A percentile compares a stretch with the other conserved stretches of the same genome.
Conservation (phyloP, 2,113 vertebrate species). For the Pluvialis apricaria region DNA sequence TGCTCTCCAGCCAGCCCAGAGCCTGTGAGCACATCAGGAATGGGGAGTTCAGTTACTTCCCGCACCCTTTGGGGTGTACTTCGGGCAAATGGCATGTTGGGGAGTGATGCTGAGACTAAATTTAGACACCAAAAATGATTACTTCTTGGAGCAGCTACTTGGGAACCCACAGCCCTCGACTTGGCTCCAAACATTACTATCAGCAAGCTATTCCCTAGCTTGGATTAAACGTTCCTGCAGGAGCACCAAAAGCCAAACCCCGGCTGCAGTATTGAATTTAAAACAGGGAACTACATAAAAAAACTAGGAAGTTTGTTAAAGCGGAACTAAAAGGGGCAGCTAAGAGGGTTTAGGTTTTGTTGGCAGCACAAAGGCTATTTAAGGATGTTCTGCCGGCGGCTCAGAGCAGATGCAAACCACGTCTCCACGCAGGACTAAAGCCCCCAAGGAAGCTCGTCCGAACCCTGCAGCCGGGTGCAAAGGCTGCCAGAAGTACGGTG, state of each 20-base stretch:
- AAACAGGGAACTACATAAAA: slow-evolving; percentile 4
- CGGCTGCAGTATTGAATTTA: not conserved
- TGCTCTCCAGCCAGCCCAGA: not conserved
- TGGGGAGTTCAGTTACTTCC: not conserved
- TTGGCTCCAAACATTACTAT: not conserved
- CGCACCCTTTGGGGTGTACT: not conserved
- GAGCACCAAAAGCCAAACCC: not conserved
- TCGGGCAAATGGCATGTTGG: not conserved
- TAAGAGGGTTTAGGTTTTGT: not conserved
- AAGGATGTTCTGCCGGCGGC: not conserved
- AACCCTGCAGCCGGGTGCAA: not conserved
- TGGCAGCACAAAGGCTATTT: slow-evolving; percentile 22
- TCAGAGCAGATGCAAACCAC: not conserved
- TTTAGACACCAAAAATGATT: slow-evolving; percentile 11
- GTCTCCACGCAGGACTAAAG: not conserved
- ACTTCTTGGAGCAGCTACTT: slow-evolving; percentile 22
- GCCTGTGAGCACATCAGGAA: fast-evolving
- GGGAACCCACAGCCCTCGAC: slow-evolving; percentile 16
- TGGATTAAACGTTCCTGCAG: not conserved
- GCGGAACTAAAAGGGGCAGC: slow-evolving; percentile 18
- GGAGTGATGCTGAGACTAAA: slow-evolving; percentile 30
- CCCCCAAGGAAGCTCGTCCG: not conserved
- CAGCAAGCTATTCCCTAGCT: not conserved
- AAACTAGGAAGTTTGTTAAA: slow-evolving; percentile 26
- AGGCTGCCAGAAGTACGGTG: not conserved